Conservation (phyloP, 2,113 vertebrate genomes). For the Kryptolebias marmoratus region DNA sequence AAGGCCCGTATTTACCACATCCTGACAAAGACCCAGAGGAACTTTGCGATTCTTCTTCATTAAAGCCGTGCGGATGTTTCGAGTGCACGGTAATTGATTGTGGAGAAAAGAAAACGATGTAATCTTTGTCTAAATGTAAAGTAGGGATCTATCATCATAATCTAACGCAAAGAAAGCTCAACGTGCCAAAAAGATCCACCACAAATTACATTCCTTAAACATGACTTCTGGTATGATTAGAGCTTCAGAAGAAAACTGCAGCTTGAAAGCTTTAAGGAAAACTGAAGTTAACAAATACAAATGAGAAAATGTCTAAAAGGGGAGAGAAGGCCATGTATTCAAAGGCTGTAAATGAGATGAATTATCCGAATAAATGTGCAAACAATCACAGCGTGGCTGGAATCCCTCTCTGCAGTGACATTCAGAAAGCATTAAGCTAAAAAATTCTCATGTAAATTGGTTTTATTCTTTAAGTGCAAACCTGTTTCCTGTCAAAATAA, state of each 20-base stretch:
- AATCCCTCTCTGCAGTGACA: background rate
- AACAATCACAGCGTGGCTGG: background rate
- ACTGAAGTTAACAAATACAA: background rate
- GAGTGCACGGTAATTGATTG: slow-evolving; percentile 29
- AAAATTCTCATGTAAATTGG: background rate
- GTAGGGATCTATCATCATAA: slow-evolving; percentile 13
- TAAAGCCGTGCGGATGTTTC: slow-evolving; percentile 26
- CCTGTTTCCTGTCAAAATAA: background rate
- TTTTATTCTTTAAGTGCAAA: background rate
- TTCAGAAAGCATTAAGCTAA: background rate
- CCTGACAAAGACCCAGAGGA: slow-evolving; percentile 4
- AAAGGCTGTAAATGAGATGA: background rate
- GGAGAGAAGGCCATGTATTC: background rate
- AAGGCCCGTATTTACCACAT: slow-evolving; percentile 12
- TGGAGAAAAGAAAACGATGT: slow-evolving; percentile 11
- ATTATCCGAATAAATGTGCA: background rate
- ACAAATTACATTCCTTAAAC: background rate
- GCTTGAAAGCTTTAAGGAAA: background rate
- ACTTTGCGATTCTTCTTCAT: slow-evolving; percentile 24
- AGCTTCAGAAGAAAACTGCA: background rate
- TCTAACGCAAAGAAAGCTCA: slow-evolving; percentile 1
- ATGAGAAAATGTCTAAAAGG: background rate
- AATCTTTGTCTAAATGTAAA: slow-evolving; percentile 13
- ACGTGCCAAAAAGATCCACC: background rate
- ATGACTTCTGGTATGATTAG: slow-evolving; percentile 12